Conservation (phyloP, 2,797 vertebrate species). For the Morus bassanus region DNA sequence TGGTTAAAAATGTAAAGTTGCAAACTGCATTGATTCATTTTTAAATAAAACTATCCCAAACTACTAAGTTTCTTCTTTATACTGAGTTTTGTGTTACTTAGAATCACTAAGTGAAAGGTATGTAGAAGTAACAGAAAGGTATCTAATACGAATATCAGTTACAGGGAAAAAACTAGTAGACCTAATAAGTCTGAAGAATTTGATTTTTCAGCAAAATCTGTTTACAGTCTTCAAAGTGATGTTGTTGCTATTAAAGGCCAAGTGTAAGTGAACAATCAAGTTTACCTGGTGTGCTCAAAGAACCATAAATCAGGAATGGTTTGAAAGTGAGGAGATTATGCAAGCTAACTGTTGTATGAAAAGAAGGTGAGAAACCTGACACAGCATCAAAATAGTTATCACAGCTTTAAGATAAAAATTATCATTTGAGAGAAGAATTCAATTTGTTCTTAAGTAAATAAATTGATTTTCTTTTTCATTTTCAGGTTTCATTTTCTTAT, state of each 20-base stretch:
- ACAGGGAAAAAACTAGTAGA: neutral
- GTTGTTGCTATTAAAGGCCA: conserved; percentile 30
- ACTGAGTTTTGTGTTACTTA: neutral
- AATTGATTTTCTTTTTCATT: conserved; percentile 9
- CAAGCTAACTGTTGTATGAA: conserved; percentile 49
- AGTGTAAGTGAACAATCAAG: conserved; percentile 44
- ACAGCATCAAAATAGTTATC: conserved; percentile 49
- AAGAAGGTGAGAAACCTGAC: conserved; percentile 49
- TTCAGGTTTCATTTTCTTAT: conserved; percentile 50
- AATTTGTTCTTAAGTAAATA: conserved; percentile 59
- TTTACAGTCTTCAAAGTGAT: conserved; percentile 59
- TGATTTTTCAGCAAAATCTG: conserved; percentile 56
- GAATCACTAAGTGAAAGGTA: neutral
- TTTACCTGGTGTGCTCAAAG: conserved; percentile 47
- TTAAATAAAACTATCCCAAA: neutral
- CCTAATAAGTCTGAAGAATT: conserved; percentile 32
- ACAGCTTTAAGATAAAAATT: conserved; percentile 63
- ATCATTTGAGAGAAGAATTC: conserved; percentile 42
- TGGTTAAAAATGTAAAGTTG: neutral
- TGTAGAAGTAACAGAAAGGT: neutral
- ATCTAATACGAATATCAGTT: conserved; percentile 11
- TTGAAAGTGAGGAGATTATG: conserved; percentile 63
- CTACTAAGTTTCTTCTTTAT: neutral
- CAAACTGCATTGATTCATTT: neutral
- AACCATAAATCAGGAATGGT: conserved; percentile 16